phyloP scores from a whole-genome alignment of 2,113 vertebrate genomes.

The Lontra canadensis region DNA sequence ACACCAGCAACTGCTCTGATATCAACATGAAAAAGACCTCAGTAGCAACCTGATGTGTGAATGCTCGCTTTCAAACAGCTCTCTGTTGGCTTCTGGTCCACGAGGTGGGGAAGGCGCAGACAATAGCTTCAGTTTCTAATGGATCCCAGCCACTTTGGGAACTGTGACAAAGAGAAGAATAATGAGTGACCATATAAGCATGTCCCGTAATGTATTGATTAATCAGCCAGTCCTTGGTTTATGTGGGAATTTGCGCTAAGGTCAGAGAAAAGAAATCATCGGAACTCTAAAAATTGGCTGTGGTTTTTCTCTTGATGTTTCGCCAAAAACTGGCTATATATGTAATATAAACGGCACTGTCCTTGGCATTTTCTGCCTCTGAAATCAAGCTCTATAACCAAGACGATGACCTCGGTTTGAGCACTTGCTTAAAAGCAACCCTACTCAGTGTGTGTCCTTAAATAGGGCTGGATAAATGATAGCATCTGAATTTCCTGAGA shows the following conservation, averaged over 20 bases:
- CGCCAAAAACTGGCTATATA: background rate
- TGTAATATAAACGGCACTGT: background rate
- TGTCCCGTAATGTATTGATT: background rate
- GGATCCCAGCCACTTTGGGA: constrained; percentile 30
- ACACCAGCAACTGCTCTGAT: constrained; percentile 27
- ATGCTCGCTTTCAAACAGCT: background rate
- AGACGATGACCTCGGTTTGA: background rate
- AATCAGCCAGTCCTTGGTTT: background rate
- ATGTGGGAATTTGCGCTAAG: background rate
- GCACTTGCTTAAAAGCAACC: background rate
- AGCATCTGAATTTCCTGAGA: background rate
- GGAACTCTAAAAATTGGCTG: background rate
- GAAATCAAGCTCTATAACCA: background rate
- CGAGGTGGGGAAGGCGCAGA: background rate
- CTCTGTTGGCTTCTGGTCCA: background rate
- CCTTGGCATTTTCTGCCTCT: background rate
- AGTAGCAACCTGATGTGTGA: constrained; percentile 15
- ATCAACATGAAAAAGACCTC: constrained; percentile 53
- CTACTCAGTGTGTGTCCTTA: background rate
- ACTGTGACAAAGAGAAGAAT: constrained; percentile 44
- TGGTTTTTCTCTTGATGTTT: background rate
- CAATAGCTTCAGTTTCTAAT: background rate
- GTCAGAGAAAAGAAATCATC: constrained; percentile 13
- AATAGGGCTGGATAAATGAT: background rate
- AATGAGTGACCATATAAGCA: background rate